Evolutionary conservation across 2,797 vertebrate species (phyloP), one percentile per base, ranked within the genome.

Genomic region (Xiphophorus birchmanni): DNA sequence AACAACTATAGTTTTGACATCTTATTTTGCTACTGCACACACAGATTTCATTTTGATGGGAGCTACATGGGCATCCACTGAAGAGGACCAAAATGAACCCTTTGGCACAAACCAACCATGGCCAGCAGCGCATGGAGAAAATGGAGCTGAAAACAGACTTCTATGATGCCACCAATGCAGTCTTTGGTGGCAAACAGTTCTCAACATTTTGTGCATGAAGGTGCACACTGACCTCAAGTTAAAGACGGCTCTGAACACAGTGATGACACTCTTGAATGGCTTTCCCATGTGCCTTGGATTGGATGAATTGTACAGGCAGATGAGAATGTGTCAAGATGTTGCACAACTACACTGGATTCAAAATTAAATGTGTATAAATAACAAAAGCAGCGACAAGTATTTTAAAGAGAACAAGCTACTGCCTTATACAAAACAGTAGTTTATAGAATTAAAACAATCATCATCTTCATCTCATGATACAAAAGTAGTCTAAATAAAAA

Each of bases 21-120:
- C 1, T 77, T 83, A 45, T 45, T 80, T 0, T 88, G 5, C 81
- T 17, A 18, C 86, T 77, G 82, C 71, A 86, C 80, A 81, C 77
- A 1, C 91, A 97, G 97, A 93, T 94, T 86, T 0, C 94, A 94
- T 2, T 21, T 89, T 10, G 95, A 96, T 82, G 73, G 90, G 32
- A 88, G 92, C 93, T 96, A 95, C 82, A 93, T 94, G 96, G 95
- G 96, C 26, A 86, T 94, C 90, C 91, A 56, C 87, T 94, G 90
- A 95, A 77, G 90, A 91, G 1, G 97, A 97, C 92, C 96, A 97
- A 95, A 97, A 95, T 83, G 87, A 97, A 72, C 93, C 26, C 26
- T 92, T 75, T 95, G 97, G 96, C 96, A 97, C 4, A 97, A 96
- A 88, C 94, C 94, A 96, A 95, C 65, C 96, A 96, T 94, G 91